These are phyloP conservation scores for Atrina japonica DNA, from an alignment of 2,888 invertebrate species.

Conservation along the genomic window DNA sequence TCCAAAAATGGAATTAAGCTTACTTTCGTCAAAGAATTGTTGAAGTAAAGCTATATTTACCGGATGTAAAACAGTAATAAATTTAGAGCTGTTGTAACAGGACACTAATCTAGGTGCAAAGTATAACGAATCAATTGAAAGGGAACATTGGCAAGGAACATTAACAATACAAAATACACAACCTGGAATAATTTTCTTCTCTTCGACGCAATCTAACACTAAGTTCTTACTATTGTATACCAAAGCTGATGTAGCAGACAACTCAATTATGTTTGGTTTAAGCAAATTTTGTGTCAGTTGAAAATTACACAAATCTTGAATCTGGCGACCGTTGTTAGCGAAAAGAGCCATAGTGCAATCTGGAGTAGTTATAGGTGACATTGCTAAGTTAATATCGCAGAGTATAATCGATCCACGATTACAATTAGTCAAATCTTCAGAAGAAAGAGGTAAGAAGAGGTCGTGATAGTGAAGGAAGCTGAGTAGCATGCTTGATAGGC, in stretches of 20 bases:
- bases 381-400: background rate
- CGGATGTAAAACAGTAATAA: background rate
- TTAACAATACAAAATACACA: slow-evolving; percentile 40
- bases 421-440: slow-evolving; percentile 25
- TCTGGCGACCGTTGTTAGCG: no score
- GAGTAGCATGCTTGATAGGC: slow-evolving; percentile 22
- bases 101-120: background rate
- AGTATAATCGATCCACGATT: slow-evolving; percentile 6
- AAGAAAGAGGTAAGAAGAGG: background rate
- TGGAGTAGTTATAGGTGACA: slow-evolving; percentile 6
- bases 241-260: slow-evolving; percentile 1
- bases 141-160: slow-evolving; percentile 38
- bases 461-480: slow-evolving; percentile 21
- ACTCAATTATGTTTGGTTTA: no score
- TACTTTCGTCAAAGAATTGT: background rate
- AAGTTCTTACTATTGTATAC: slow-evolving; percentile 6
- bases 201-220: background rate
- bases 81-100: background rate
- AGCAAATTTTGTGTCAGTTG: no score
- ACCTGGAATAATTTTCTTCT: slow-evolving; percentile 10
- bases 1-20: background rate
- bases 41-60: slow-evolving; percentile 2
- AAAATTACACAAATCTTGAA: background rate
- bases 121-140: slow-evolving; percentile 11
- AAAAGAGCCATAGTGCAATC: slow-evolving; percentile 5